phyloP scores from a whole-genome alignment of 2,888 invertebrate species.

The Nebria brevicollis region DNA sequence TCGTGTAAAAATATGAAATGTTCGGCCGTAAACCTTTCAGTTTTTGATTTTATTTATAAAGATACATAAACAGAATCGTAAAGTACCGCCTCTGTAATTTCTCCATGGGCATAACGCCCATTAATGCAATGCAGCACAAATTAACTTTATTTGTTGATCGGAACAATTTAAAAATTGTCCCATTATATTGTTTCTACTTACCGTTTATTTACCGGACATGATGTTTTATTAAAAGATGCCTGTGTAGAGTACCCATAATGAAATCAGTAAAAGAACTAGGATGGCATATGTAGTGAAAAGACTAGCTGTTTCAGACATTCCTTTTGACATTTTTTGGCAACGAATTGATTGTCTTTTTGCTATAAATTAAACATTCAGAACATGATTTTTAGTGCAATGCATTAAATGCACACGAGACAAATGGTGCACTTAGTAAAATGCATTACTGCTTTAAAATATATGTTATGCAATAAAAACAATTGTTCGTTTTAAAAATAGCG shows the following conservation, averaged over 20 bases:
- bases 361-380: background rate
- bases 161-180: background rate
- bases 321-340: conserved; percentile 32
- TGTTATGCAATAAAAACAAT: background rate
- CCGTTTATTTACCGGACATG: background rate
- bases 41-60: conserved; percentile 40
- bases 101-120: conserved; percentile 29
- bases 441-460: background rate
- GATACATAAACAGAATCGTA: conserved; percentile 35
- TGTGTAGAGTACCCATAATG: conserved; percentile 76
- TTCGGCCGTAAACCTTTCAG: conserved; percentile 34
- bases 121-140: background rate
- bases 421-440: background rate
- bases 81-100: conserved; percentile 25
- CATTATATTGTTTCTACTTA: background rate
- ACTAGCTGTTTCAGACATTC: conserved; percentile 68
- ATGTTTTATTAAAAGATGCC: conserved; percentile 63
- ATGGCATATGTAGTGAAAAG: conserved; percentile 77
- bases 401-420: background rate
- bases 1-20: background rate
- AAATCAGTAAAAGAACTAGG: conserved; percentile 72
- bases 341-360: background rate
- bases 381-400: background rate
- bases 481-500: no score
- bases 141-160: background rate